Percentiles rank a stretch among this genome's conserved stretches.
Evolutionary conservation across 2,797 vertebrate genomes (phyloP).

Genomic region (Philypnodon macrostomus): DNA sequence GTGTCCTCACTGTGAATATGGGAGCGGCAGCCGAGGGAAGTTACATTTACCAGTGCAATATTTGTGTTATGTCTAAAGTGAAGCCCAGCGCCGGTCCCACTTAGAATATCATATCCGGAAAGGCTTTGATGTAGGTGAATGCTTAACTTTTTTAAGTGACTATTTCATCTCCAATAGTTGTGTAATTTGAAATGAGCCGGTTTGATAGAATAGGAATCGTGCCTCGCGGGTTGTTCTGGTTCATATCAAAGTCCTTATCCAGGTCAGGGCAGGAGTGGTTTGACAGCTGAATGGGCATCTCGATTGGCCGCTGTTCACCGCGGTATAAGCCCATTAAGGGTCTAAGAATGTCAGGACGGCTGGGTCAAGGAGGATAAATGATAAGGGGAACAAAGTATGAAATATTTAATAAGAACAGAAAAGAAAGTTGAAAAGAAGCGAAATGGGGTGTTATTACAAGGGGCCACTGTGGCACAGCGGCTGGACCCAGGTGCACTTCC

Average conservation of each 20-base stretch:
- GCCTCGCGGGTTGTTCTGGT: slow-evolving; percentile 23
- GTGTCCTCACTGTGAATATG: slow-evolving; percentile 47
- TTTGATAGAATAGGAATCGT: slow-evolving; percentile 13
- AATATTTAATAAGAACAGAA: slow-evolving; percentile 56
- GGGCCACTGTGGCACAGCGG: slow-evolving; percentile 11
- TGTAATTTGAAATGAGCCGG: slow-evolving; percentile 1
- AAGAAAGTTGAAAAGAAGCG: slow-evolving; percentile 54
- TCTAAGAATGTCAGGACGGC: slow-evolving; percentile 55
- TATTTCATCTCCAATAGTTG: slow-evolving; percentile 1
- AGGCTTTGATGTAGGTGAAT: neutral
- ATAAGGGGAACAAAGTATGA: slow-evolving; percentile 57
- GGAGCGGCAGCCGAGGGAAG: slow-evolving; percentile 34
- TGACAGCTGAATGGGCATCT: slow-evolving; percentile 66
- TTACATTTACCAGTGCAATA: slow-evolving; percentile 17
- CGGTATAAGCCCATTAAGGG: slow-evolving; percentile 61
- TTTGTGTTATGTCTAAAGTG: slow-evolving; percentile 19
- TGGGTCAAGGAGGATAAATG: slow-evolving; percentile 55
- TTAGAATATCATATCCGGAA: slow-evolving; percentile 10
- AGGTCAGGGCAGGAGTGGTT: slow-evolving; percentile 41
- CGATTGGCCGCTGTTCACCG: slow-evolving; percentile 62
- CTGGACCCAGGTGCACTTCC: slow-evolving; percentile 15
- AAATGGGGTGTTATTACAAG: slow-evolving; percentile 50
- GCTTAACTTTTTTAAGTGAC: neutral
- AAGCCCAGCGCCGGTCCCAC: slow-evolving; percentile 11
- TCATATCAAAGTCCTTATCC: slow-evolving; percentile 55